These are phyloP conservation scores for Reticulitermes lucifugus DNA, from an alignment of 2,888 invertebrate genomes.

Conservation along the genomic window DNA sequence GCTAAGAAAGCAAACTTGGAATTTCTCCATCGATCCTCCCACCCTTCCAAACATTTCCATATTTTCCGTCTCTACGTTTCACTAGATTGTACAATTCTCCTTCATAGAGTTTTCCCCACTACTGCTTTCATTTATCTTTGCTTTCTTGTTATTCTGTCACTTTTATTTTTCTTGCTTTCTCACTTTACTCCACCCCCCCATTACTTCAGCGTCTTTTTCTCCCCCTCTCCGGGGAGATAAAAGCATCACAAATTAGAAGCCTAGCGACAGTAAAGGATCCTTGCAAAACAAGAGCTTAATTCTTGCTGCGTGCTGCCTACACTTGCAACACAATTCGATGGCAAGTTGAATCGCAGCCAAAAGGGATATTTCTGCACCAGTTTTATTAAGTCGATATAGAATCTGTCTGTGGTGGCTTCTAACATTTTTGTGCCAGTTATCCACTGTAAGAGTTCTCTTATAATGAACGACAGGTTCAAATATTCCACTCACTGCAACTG, in stretches of 20 bases:
- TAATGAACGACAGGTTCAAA: too few relatives aligned
- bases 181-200: background rate
- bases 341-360: background rate
- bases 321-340: background rate
- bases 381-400: background rate
- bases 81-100: background rate
- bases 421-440: too few relatives aligned
- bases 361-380: background rate
- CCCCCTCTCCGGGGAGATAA: constrained; percentile 25
- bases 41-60: background rate
- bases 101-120: background rate
- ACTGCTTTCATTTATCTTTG: constrained; percentile 11
- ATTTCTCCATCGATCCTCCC: background rate
- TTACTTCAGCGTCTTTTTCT: background rate
- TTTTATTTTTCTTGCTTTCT: constrained; percentile 8
- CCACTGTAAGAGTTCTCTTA: too few relatives aligned
- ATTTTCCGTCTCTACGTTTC: background rate
- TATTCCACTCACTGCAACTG: too few relatives aligned
- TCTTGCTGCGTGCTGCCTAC: background rate
- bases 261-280: constrained; percentile 36
- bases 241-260: constrained; percentile 47
- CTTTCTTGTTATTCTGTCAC: constrained; percentile 16
- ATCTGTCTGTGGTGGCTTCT: background rate
- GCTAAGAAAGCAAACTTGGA: background rate
- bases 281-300: constrained; percentile 4